Base-by-base conservation (phyloP, 2,113 vertebrate genomes). In the Apodemus speciosus region DNA sequence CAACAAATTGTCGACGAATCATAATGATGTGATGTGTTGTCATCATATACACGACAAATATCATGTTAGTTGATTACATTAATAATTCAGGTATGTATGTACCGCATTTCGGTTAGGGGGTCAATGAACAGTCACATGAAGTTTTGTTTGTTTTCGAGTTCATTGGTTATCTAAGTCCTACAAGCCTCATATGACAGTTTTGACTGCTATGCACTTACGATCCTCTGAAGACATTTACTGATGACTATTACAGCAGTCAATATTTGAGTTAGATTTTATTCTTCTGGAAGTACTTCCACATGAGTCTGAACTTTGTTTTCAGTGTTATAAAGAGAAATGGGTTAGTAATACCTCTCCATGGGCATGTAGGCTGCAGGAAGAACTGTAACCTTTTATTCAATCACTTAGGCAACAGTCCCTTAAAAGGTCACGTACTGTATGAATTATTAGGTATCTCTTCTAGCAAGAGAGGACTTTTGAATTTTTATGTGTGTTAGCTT, bases 181-280 rank as follows among this genome's bases (percentile, higher is more conserved):
- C 11, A 88, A 68, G 25, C 46, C 40, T 75, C 46, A 75, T 7
- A 13, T 43, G 35, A 53, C 21, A 38, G 46, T 81, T 72, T 80
- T 60, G 13, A 46, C 25, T 68, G 25, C 46, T 75, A 13, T 81
- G 23, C 16, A 62, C 35, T 2, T 35, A 40, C 6, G 0, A 51
- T 38, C 4, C 49, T 92, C 68, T 46, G 49, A 20, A 46, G 4
- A 20, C 49, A 85, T 79, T 64, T 71, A 53, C 16, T 86, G 49
- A 56, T 38, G 3, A 18, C 62, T 56, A 21, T 84, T 92, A 40
- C 13, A 68, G 69, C 11, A 86, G 72, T 27, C 64, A 6, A 76
- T 69, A 69, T 69, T 90, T 92, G 73, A 89, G 46, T 60, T 62
- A 53, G 9, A 75, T 21, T 94, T 89, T 89, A 86, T 76, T 75